Evolutionary conservation across 2,797 vertebrate genomes (phyloP), one percentile per base, ranked within the genome.

Genomic region (Perdix hodgsoniae): DNA sequence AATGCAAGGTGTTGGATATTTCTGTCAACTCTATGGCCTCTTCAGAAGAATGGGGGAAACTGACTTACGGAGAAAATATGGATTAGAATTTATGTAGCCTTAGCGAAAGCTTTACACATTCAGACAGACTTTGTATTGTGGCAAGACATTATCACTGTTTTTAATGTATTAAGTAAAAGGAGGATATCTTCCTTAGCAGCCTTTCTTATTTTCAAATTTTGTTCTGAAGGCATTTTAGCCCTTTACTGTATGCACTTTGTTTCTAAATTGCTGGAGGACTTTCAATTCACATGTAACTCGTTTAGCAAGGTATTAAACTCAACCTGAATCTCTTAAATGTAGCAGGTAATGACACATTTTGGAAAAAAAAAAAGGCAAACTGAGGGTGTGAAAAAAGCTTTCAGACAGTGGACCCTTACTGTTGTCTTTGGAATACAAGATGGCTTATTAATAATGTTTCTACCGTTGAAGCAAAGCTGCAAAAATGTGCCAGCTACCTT

Each of bases 381-480:
- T 67, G 2, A 5, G 33, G 8, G 33, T 9, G 60, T 2, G 29
- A 29, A 59, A 42, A 33, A 74, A 40, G n/a, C 16, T 26, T 56
- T 1, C 21, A 17, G 78, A 3, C 54, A 63, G 23, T 86, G 33
- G 14, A 33, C 35, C 8, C 73, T 70, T 22, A 37, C 47, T 64
- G 56, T 67, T 12, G 67, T 75, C 39, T 78, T 14, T 64, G 37
- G 47, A 59, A 64, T 42, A 73, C 31, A 66, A 47, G 31, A 11
- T 26, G 64, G 14, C 26, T 78, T 61, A 4, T 82, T 83, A 80
- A 66, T 72, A 70, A 76, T 50, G 33, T 60, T 87, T 70, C 45
- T 83, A 1, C 33, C 7, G 13, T 57, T 79, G 75, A 57, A 70
- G 66, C 37, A 90, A 89, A 95, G 67, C 35, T 95, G 31, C 47